Percentiles rank a stretch among this genome's conserved stretches.
Conservation (phyloP, 2,888 invertebrate species). For the Oasisia sp. region DNA sequence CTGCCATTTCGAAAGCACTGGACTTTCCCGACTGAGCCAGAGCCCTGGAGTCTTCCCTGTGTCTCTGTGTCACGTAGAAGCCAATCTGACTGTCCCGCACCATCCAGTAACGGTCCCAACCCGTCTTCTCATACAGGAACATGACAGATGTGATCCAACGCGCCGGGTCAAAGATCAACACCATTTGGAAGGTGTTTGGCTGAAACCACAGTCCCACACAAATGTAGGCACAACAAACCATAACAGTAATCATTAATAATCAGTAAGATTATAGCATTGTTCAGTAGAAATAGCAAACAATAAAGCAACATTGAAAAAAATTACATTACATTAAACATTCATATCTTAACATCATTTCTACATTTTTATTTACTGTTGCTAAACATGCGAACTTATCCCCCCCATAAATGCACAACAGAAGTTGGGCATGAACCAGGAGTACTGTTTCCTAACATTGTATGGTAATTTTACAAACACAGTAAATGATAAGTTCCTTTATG, state of each 20-base stretch:
- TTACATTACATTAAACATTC: background rate
- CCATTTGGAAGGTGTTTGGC: slow-evolving; percentile 29
- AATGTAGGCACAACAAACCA: background rate
- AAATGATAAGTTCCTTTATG: too few relatives aligned
- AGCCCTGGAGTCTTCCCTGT: background rate
- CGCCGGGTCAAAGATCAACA: slow-evolving; percentile 18
- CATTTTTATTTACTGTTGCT: too few relatives aligned
- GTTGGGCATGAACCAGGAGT: too few relatives aligned
- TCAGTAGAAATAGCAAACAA: background rate
- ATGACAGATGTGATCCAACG: background rate
- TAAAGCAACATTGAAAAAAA: background rate
- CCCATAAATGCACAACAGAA: too few relatives aligned
- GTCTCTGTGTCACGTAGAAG: background rate
- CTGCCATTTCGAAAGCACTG: slow-evolving; percentile 19
- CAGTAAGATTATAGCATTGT: background rate
- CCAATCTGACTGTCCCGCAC: slow-evolving; percentile 25
- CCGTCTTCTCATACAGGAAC: slow-evolving; percentile 25
- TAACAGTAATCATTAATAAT: background rate
- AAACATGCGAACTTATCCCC: too few relatives aligned
- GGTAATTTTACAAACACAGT: too few relatives aligned
- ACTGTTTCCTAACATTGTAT: too few relatives aligned
- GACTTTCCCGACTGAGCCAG: background rate
- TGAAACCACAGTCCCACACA: background rate
- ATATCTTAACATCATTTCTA: too few relatives aligned
- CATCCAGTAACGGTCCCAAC: slow-evolving; percentile 14